Percentiles rank a stretch among this genome's conserved stretches.
Evolutionary conservation across 2,113 vertebrate genomes (phyloP).

Genomic region (Mustela nigripes): DNA sequence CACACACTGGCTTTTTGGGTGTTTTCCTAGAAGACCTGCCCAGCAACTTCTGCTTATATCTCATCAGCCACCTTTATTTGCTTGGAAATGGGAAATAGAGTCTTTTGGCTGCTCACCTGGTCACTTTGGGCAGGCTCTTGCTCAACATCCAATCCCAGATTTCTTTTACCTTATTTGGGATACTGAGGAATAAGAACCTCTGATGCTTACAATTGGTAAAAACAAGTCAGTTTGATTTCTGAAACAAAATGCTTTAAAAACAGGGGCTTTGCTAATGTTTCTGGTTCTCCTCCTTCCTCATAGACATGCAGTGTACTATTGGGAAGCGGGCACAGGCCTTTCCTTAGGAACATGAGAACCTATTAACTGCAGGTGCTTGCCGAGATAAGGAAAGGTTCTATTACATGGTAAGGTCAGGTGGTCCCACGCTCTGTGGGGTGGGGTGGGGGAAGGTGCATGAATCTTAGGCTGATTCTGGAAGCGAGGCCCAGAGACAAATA

Average conservation of each 20-base stretch:
- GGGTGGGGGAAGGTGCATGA: not conserved
- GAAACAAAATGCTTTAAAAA: not conserved
- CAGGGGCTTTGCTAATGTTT: not conserved
- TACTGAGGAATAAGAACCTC: not conserved
- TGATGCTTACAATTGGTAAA: not conserved
- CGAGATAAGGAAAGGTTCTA: not conserved
- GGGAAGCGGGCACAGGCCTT: not conserved
- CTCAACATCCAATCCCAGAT: not conserved
- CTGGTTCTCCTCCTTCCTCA: not conserved
- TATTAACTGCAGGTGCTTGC: not conserved
- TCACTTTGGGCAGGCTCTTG: not conserved
- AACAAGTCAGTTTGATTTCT: not conserved
- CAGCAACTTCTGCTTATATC: not conserved
- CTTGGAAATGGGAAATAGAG: not conserved
- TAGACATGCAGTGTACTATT: rapidly evolving
- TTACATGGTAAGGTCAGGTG: too few species aligned
- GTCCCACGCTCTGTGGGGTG: not conserved
- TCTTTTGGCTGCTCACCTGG: not conserved
- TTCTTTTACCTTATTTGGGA: not conserved
- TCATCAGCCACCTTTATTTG: not conserved
- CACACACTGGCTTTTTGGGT: not conserved
- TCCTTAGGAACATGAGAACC: not conserved
- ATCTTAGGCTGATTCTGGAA: not conserved
- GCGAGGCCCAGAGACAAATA: not conserved
- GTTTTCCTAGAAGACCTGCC: not conserved